A percentile compares a stretch with the other conserved stretches of the same genome.
phyloP scores from a whole-genome alignment of 2,888 invertebrate species.

The Abrostola tripartita region DNA sequence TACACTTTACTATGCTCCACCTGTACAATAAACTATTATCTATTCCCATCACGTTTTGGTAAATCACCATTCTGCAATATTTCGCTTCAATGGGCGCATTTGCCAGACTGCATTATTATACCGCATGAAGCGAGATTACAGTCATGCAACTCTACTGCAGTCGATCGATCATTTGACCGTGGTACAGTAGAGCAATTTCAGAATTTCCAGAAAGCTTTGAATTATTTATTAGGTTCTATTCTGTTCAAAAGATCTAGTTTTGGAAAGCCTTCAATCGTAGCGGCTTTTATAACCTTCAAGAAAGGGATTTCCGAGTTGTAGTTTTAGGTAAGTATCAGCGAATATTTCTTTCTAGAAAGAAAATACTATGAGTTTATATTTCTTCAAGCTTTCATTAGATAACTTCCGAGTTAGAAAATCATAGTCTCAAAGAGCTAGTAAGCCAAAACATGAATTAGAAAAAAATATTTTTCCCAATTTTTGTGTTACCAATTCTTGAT shows the following conservation, averaged over 20 bases:
- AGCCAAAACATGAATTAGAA: no score
- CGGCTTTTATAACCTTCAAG: constrained; percentile 5
- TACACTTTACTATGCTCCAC: background rate
- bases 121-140: constrained; percentile 36
- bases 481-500: no score
- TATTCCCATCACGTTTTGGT: constrained; percentile 38
- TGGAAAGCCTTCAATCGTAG: constrained; percentile 16
- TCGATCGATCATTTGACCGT: constrained; percentile 31
- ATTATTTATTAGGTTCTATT: constrained; percentile 42
- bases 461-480: no score
- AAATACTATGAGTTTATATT: no score
- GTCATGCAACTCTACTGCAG: constrained; percentile 35
- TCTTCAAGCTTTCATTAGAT: no score
- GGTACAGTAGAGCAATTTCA: constrained; percentile 23
- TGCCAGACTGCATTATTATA: constrained; percentile 37
- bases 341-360: no score
- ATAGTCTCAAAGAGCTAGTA: no score
- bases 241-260: constrained; percentile 12
- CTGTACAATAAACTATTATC: background rate
- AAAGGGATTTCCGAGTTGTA: constrained; percentile 4
- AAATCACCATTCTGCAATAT: constrained; percentile 38
- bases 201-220: constrained; percentile 23
- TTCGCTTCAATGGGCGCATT: constrained; percentile 20
- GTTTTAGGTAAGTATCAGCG: no score
- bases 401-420: no score